Percentiles rank a stretch among this genome's conserved stretches.
These are phyloP conservation scores for Columba janthina DNA, from an alignment of 2,113 vertebrate species.

Conservation along the genomic window DNA sequence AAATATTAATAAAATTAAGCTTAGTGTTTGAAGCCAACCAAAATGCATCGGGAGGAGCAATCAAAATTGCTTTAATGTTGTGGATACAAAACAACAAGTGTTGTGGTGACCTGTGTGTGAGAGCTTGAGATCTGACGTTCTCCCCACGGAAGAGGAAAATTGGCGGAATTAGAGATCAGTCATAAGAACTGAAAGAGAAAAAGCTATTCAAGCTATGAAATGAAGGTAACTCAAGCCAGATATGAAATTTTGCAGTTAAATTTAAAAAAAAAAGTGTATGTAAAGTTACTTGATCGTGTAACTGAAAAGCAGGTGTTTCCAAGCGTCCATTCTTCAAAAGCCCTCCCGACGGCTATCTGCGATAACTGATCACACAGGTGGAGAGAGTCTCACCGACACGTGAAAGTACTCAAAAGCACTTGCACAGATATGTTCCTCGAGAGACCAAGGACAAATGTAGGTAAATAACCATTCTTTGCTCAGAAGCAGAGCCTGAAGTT, in stretches of 20 bases:
- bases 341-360: not conserved
- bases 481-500: conserved; percentile 46
- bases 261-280: not conserved
- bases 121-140: not conserved
- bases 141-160: not conserved
- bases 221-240: not conserved
- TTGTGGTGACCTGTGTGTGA: not conserved
- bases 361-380: conserved; percentile 80
- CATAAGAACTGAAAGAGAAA: not conserved
- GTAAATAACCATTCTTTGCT: conserved; percentile 58
- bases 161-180: not conserved
- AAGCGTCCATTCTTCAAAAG: not conserved
- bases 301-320: not conserved
- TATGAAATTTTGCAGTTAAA: not conserved
- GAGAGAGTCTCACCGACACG: conserved; percentile 78
- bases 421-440: conserved; percentile 22
- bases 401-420: conserved; percentile 44
- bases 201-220: not conserved
- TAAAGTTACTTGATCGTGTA: not conserved
- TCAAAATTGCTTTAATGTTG: not conserved
- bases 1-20: not conserved
- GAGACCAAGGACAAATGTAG: conserved; percentile 72
- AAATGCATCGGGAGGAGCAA: not conserved
- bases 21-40: not conserved
- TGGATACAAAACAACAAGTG: not conserved